These are phyloP conservation scores for Penaeus indicus DNA, from an alignment of 1,140 invertebrate species.

Conservation along the genomic window DNA sequence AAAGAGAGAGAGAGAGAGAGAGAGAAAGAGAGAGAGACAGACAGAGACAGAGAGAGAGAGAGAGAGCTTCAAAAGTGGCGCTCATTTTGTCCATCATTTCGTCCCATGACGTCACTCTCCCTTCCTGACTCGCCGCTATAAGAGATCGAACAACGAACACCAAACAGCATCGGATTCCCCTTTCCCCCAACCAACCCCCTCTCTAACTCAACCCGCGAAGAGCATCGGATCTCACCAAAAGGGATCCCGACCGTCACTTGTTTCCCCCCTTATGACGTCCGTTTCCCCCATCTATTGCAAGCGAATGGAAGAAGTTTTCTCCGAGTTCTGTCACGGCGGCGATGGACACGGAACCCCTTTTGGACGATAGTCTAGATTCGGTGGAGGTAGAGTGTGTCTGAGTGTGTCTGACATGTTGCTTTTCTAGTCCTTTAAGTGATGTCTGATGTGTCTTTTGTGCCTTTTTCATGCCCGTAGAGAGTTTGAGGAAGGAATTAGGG, in stretches of 20 bases:
- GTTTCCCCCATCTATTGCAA: constrained; percentile 44
- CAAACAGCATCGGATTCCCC: too few species aligned
- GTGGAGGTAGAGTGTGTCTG: constrained; percentile 41
- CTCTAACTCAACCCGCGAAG: background rate
- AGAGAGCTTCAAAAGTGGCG: constrained; percentile 7
- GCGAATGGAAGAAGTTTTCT: constrained; percentile 55
- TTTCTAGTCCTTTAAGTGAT: constrained; percentile 6
- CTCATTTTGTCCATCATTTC: constrained; percentile 9
- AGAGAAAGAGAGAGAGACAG: background rate
- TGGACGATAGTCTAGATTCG: constrained; percentile 62
- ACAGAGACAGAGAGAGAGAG: background rate
- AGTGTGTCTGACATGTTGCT: background rate
- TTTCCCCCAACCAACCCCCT: too few species aligned
- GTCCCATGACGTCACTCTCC: constrained; percentile 26
- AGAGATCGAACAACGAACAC: background rate
- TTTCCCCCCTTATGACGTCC: background rate
- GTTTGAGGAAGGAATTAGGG: background rate
- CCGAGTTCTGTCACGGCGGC: constrained; percentile 56
- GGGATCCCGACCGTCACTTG: constrained; percentile 38
- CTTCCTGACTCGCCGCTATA: constrained; percentile 22
- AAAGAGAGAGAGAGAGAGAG: background rate
- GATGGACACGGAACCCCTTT: constrained; percentile 61
- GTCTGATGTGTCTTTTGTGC: background rate
- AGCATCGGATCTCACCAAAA: background rate
- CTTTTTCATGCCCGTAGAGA: background rate